A percentile compares a stretch with the other conserved stretches of the same genome.
Conservation (phyloP, 2,797 vertebrate species). For the Otus scops region DNA sequence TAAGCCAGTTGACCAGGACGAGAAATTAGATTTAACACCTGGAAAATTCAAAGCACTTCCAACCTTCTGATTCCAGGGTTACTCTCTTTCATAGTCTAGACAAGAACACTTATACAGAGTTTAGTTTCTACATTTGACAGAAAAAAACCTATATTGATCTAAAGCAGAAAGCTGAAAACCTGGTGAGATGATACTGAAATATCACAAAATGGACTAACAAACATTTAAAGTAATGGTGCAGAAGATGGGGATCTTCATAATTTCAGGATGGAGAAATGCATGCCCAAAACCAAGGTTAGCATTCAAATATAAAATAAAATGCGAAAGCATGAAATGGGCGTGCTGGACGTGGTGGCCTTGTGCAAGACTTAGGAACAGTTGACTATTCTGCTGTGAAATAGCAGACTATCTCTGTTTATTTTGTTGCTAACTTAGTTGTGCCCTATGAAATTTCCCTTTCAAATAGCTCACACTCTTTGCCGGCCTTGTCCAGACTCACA, state of each 20-base stretch:
- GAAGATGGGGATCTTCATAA: neutral
- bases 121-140: neutral
- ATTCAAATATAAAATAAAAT: neutral
- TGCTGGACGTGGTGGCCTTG: neutral
- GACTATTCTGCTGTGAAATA: neutral
- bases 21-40: slow-evolving; percentile 59
- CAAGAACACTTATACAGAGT: neutral
- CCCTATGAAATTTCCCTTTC: neutral
- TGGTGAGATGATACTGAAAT: neutral
- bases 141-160: neutral
- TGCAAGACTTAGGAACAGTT: neutral
- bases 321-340: neutral
- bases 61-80: neutral
- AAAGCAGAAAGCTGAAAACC: neutral
- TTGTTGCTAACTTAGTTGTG: neutral
- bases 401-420: neutral
- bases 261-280: neutral
- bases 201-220: neutral
- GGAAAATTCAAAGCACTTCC: slow-evolving; percentile 40
- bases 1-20: slow-evolving; percentile 55
- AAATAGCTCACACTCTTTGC: neutral
- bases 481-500: neutral
- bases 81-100: neutral
- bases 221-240: neutral
- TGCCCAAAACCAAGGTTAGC: neutral